Base-by-base conservation (phyloP, 2,113 vertebrate species). In the Prolemur simus region DNA sequence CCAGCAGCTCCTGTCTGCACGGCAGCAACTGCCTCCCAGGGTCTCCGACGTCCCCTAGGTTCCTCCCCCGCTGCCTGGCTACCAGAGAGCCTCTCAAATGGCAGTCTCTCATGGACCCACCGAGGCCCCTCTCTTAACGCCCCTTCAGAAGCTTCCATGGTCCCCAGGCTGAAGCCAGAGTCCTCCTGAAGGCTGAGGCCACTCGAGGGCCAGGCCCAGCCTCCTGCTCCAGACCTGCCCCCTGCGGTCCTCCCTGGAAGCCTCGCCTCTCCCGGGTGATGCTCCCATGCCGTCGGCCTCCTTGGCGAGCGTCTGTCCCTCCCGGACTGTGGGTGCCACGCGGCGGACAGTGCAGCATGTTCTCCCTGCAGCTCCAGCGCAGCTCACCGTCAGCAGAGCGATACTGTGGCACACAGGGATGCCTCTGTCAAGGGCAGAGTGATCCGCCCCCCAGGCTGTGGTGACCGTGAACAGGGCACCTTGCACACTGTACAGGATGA, bases 271-370 rank as follows among this genome's bases (percentile, higher is more conserved):
- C 49, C 58, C 45, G 4, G n/a, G 74, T 4, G 80, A 34, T n/a
- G 34, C n/a, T 71, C 76, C 49, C 9, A 60, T 3, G 14, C 4
- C 32, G 8, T 60, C 37, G 2, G 32, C 73, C 49, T 21, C 69
- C 2, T 1, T 4, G 14, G 34, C 32, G 52, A 64, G 60, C 7
- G 18, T 27, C 73, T 15, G 15, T 45, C 66, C 63, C 45, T n/a
- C 34, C 66, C 9, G 34, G 39, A 9, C 21, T 1, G 0, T 63
- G 4, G 7, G 47, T 68, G 58, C 25, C 7, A 0, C 23, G 8
- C 2, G 0, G 45, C 0, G 7, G 25, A 14, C 0, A 69, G 63
- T 60, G 63, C 17, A 37, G 78, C 0, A 23, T 5, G 3, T 5
- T n/a, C n/a, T 58, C 45, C 0, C 45, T 8, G 45, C 25, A 37